Conservation (phyloP, 2,113 vertebrate genomes). For the Elanoides forficatus region DNA sequence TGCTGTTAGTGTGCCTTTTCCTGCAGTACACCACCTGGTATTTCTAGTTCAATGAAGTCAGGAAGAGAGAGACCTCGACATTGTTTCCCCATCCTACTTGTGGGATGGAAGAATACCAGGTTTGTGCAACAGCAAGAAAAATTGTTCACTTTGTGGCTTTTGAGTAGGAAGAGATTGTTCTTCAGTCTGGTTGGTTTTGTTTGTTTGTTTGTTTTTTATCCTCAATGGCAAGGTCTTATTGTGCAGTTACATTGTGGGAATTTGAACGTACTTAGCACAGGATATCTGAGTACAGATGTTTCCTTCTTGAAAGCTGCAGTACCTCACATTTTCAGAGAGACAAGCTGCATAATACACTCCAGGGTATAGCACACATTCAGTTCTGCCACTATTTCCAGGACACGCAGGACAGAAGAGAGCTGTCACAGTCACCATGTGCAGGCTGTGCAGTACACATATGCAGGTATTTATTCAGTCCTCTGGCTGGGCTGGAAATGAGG, state of each 20-base stretch:
- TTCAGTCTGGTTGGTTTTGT: not conserved
- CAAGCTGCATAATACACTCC: not conserved
- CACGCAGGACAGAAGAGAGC: not conserved
- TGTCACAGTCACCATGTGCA: not conserved
- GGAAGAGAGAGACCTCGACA: not conserved
- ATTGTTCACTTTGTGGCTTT: fast-evolving
- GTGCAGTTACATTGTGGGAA: not conserved
- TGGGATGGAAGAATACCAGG: not conserved
- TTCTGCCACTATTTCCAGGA: not conserved
- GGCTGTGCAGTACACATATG: fast-evolving
- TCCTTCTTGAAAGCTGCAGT: not conserved
- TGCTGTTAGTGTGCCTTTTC: fast-evolving
- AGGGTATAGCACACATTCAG: not conserved
- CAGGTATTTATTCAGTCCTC: too few relatives aligned
- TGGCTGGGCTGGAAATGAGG: too few relatives aligned
- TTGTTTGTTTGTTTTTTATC: fast-evolving
- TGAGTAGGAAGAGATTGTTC: not conserved
- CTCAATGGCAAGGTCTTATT: not conserved
- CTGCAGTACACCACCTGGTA: not conserved
- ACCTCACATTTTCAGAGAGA: not conserved
- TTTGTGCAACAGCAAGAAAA: not conserved
- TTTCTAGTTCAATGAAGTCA: not conserved
- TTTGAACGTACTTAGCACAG: not conserved
- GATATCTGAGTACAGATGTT: not conserved
- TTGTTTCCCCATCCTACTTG: not conserved